Percentiles rank a stretch among this genome's conserved stretches.
These are phyloP conservation scores for Pseudococcus longispinus DNA, from an alignment of 2,888 invertebrate species.

Conservation along the genomic window DNA sequence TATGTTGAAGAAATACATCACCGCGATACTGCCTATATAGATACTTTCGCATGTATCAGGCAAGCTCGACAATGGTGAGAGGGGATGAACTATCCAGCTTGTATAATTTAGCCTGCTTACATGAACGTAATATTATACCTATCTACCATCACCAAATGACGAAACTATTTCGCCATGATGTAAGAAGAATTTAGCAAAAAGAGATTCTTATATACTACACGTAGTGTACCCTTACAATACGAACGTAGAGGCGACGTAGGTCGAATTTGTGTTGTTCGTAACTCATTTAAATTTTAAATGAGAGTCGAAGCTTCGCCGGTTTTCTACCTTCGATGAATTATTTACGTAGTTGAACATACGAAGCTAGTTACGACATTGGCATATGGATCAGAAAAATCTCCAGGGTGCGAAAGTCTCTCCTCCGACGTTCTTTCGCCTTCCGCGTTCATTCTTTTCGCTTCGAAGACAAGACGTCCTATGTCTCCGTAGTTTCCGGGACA, in stretches of 20 bases:
- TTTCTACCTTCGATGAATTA: constrained; percentile 20
- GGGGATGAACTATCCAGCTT: neutral
- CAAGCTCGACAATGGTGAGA: neutral
- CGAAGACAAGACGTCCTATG: neutral
- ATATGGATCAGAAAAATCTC: constrained; percentile 34
- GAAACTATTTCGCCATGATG: neutral
- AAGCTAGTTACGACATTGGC: constrained; percentile 36
- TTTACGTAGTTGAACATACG: constrained; percentile 26
- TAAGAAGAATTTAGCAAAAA: constrained; percentile 1
- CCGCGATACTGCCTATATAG: neutral
- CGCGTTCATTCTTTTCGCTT: neutral
- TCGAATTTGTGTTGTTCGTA: constrained; percentile 9
- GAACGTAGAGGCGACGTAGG: neutral
- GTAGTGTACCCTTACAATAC: no score
- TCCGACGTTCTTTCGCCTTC: no score
- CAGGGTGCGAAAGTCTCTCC: neutral
- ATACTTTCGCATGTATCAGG: neutral
- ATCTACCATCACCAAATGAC: neutral
- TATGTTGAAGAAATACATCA: neutral
- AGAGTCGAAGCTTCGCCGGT: neutral
- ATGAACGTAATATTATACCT: neutral
- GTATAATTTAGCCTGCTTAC: neutral
- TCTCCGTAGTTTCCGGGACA: neutral
- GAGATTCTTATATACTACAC: neutral
- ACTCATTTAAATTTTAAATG: constrained; percentile 43